Percentiles rank a stretch among this genome's conserved stretches.
Conservation (phyloP, 1,140 invertebrate species). For the Aphelinus certus region DNA sequence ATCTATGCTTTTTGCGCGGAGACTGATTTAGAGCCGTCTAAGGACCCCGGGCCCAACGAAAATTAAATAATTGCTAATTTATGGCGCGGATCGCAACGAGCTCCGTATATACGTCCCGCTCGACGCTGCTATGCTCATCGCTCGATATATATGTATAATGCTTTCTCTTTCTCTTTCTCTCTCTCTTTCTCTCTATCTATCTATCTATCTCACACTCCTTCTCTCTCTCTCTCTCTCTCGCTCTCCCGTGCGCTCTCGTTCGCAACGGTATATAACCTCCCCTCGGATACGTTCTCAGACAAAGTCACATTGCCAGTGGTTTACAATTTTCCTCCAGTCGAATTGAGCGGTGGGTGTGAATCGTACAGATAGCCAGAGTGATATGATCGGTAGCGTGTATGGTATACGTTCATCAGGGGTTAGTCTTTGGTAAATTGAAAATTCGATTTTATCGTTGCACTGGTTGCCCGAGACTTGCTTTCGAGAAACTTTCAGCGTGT, state of each 20-base stretch:
- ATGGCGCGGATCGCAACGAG: constrained; percentile 61
- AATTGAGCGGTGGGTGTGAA: too few relatives aligned
- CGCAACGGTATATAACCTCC: not conserved
- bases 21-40: constrained; percentile 68
- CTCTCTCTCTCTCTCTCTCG: not conserved
- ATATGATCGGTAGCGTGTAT: too few relatives aligned
- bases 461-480: too few relatives aligned
- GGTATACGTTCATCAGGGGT: too few relatives aligned
- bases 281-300: not conserved
- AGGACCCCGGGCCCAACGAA: constrained; percentile 66
- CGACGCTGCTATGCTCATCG: not conserved
- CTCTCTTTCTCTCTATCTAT: too few relatives aligned
- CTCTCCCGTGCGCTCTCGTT: not conserved
- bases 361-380: too few relatives aligned
- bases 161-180: too few relatives aligned
- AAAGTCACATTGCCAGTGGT: not conserved
- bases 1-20: constrained; percentile 67
- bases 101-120: constrained; percentile 13
- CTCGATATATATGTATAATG: too few relatives aligned
- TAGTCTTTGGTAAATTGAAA: too few relatives aligned
- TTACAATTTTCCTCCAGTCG: too few relatives aligned
- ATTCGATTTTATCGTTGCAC: too few relatives aligned
- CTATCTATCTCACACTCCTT: constrained; percentile 32
- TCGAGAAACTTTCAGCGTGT: too few relatives aligned
- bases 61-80: constrained; percentile 69